phyloP scores from a whole-genome alignment of 2,797 vertebrate genomes.

The Clarias platycephalus region DNA sequence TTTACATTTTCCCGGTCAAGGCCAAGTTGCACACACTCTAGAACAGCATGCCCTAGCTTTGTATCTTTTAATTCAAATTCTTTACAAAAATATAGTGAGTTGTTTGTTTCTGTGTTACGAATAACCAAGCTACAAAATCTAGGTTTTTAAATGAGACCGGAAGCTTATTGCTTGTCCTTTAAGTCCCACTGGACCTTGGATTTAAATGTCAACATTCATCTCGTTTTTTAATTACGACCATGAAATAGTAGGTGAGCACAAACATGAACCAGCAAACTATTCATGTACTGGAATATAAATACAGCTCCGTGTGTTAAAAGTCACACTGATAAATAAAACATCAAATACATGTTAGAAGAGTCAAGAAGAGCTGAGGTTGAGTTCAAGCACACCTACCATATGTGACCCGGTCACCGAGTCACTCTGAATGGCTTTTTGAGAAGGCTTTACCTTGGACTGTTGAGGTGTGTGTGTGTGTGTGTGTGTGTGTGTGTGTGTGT shows the following conservation, averaged over 20 bases:
- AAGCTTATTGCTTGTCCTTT: not conserved
- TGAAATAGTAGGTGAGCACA: no score
- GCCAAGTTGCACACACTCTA: not conserved
- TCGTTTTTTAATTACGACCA: no score
- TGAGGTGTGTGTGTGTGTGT: constrained; percentile 27
- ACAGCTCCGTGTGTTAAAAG: not conserved
- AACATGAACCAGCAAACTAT: not conserved
- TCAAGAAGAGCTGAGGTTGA: constrained; percentile 27
- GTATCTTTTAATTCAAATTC: not conserved
- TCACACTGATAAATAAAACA: not conserved
- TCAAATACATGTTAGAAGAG: not conserved
- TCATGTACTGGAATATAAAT: not conserved
- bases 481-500: constrained; percentile 9
- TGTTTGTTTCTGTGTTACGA: not conserved
- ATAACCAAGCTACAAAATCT: not conserved
- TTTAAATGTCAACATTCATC: no score
- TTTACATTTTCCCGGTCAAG: no score
- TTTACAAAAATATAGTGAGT: not conserved
- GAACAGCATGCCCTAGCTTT: not conserved
- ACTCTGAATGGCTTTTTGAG: constrained; percentile 42
- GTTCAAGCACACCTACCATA: constrained; percentile 53
- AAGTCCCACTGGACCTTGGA: not conserved
- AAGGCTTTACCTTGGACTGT: constrained; percentile 44
- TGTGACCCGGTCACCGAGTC: constrained; percentile 24
- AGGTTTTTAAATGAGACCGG: not conserved